These are phyloP conservation scores for Nebria brevicollis DNA, from an alignment of 2,888 invertebrate species.

Conservation along the genomic window DNA sequence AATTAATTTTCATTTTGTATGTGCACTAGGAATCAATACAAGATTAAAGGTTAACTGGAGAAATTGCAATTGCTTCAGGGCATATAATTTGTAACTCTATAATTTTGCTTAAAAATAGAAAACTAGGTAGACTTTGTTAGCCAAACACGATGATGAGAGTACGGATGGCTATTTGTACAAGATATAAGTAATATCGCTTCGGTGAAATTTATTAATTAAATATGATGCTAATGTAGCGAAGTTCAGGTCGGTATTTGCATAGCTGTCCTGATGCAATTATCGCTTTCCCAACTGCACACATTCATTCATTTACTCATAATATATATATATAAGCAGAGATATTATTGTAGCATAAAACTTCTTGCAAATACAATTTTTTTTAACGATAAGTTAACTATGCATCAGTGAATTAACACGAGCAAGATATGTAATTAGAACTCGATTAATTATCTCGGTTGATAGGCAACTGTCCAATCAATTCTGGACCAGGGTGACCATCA, in stretches of 20 bases:
- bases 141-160: too few relatives aligned
- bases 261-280: constrained; percentile 1
- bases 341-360: background rate
- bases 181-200: background rate
- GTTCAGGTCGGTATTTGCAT: background rate
- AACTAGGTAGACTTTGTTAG: background rate
- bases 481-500: background rate
- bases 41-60: background rate
- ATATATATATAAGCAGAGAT: background rate
- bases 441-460: background rate
- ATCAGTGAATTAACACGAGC: background rate
- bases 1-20: too few relatives aligned
- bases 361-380: background rate
- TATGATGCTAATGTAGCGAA: background rate
- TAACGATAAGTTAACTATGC: background rate
- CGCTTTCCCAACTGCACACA: background rate
- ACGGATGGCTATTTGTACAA: background rate
- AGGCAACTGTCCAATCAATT: constrained; percentile 1
- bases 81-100: background rate
- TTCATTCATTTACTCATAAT: background rate
- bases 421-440: background rate
- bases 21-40: background rate
- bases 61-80: background rate
- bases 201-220: background rate
- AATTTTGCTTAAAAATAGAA: background rate